Evolutionary conservation across 2,113 vertebrate genomes (phyloP).

Genomic region (Chlorodrepanis virens): DNA sequence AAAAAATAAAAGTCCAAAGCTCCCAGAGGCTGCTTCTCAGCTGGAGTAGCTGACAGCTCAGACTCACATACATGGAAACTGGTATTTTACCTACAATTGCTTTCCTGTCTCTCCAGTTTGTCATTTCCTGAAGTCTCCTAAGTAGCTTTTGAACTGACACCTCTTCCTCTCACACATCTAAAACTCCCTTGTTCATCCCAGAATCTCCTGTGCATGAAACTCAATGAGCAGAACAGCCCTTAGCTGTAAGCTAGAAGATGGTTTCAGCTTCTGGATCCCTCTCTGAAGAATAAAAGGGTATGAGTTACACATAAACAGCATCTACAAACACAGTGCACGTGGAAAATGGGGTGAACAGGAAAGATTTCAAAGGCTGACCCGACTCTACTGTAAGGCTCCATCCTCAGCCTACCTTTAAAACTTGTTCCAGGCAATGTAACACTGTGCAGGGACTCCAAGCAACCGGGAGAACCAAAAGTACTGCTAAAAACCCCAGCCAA

Average conservation of each 20-base stretch:
- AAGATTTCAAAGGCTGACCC: neutral
- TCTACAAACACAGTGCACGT: neutral
- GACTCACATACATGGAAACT: neutral
- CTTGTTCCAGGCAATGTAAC: neutral
- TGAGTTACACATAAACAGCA: neutral
- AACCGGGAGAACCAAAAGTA: neutral
- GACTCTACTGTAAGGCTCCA: neutral
- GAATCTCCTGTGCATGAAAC: neutral
- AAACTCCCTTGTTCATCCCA: neutral
- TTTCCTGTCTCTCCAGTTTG: neutral
- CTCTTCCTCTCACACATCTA: neutral
- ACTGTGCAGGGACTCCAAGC: neutral
- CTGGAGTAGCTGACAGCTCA: neutral
- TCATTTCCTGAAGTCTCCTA: neutral
- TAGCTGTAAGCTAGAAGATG: neutral
- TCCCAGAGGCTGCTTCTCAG: neutral
- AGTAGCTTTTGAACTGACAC: neutral
- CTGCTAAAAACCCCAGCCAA: neutral
- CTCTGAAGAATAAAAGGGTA: neutral
- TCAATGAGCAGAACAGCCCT: neutral
- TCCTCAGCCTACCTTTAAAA: neutral
- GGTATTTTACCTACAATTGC: neutral
- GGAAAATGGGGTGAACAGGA: neutral
- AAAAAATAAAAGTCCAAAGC: neutral
- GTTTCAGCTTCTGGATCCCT: conserved; percentile 16